Evolutionary conservation across 2,797 vertebrate species (phyloP), one percentile per base, ranked within the genome.

Genomic region (Pelobates cultripes): DNA sequence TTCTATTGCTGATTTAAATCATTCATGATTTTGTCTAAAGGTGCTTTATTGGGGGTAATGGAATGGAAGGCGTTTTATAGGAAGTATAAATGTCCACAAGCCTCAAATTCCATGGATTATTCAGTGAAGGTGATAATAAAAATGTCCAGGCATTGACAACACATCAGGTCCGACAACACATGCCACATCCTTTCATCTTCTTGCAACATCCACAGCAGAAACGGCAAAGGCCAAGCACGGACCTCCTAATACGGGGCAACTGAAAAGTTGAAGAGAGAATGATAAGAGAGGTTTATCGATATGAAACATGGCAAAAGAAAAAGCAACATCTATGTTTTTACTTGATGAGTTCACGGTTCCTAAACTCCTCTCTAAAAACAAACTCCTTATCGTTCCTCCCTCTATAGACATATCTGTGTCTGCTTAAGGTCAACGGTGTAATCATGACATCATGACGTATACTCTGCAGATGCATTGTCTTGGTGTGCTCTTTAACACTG

Each of bases 151-250:
- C 28, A 28, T 28, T 28, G 28, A 2, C 5, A 28, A 43, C 55
- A 74, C 8, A 43, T 69, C 42, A 74, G 1, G 71, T 80, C 43
- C 51, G 42, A 41, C 72, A 69, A 4, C 63, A 75, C 9, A 60
- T 74, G 4, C 61, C 72, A 40, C 79, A 75, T 4, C 61, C 78
- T 61, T 17, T 73, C 70, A 80, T 80, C 71, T 44, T 74, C 42
- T 42, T 73, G 42, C 70, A 80, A 41, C 78, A 80, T 13, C 72
- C 61, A 7, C 72, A 80, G 47, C 79, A 80, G 79, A 68, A 80
- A 15, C 42, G 13, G 51, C 79, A 80, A 3, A 74, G 43, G 15
- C 79, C 64, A 15, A 80, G 51, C 72, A 74, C 66, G 0, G 79
- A 80, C 7, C 72, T 63, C 43, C 51, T 53, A 9, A 41, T 57